Percentiles rank a stretch among this genome's conserved stretches.
Evolutionary conservation across 92 coral and sea anemone species (phyloP).

Genomic region (Bergia puertoricense): DNA sequence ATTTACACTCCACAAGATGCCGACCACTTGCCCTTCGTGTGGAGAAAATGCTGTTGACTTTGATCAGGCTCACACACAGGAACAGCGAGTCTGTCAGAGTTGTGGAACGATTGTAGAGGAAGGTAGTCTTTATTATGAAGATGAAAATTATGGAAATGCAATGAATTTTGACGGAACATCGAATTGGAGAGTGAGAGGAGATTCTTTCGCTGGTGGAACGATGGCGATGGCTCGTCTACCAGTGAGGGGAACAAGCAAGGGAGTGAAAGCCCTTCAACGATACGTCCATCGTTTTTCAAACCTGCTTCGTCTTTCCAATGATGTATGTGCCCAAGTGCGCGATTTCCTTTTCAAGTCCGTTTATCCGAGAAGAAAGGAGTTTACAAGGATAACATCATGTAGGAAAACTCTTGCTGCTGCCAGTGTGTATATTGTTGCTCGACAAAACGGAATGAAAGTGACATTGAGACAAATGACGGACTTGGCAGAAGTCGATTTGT

Average conservation of each 20-base stretch:
- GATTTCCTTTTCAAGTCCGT: constrained; percentile 44
- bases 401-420: constrained; percentile 45
- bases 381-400: constrained; percentile 4
- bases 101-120: constrained; percentile 59
- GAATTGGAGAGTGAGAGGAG: constrained; percentile 21
- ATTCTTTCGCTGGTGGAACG: constrained; percentile 17
- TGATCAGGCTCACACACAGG: constrained; percentile 42
- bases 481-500: constrained; percentile 53
- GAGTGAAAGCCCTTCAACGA: neutral
- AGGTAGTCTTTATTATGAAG: constrained; percentile 48
- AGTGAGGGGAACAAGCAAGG: neutral
- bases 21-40: constrained; percentile 56
- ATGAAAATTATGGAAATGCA: neutral
- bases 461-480: constrained; percentile 60
- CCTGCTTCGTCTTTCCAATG: constrained; percentile 47
- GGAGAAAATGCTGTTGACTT: constrained; percentile 51
- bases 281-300: constrained; percentile 31
- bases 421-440: constrained; percentile 65
- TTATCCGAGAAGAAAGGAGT: constrained; percentile 20
- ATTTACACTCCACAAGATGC: constrained; percentile 23
- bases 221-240: constrained; percentile 41
- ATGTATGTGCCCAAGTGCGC: constrained; percentile 31
- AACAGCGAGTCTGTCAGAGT: constrained; percentile 50
- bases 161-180: constrained; percentile 53
- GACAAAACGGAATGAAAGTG: constrained; percentile 60